phyloP scores from a whole-genome alignment of 2,888 invertebrate genomes.

The Odontomyia ornata region DNA sequence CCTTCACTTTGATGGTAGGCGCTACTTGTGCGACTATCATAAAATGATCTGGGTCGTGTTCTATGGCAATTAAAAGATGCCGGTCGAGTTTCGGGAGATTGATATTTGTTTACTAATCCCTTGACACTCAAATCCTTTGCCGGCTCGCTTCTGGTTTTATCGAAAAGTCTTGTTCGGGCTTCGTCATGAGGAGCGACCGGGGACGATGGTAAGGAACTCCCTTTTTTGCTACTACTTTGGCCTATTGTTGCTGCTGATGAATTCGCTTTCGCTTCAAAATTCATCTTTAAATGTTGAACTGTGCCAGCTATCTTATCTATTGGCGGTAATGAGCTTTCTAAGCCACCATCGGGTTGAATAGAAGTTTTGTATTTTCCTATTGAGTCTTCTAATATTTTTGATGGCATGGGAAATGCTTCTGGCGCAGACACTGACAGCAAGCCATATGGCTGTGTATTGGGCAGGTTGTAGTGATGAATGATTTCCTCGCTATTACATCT shows the following conservation, averaged over 20 bases:
- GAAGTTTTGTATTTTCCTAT: constrained; percentile 4
- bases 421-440: constrained; percentile 72
- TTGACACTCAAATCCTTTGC: constrained; percentile 76
- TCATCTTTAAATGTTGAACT: constrained; percentile 86
- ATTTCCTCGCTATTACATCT: constrained; percentile 64
- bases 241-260: constrained; percentile 51
- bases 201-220: constrained; percentile 70
- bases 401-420: constrained; percentile 58
- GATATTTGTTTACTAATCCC: constrained; percentile 80
- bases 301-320: constrained; percentile 71
- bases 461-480: constrained; percentile 54
- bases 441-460: constrained; percentile 60
- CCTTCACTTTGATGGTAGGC: constrained; percentile 52
- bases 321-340: constrained; percentile 49
- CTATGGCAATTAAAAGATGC: constrained; percentile 50
- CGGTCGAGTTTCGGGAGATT: constrained; percentile 62
- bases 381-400: constrained; percentile 25
- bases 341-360: background rate
- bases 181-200: constrained; percentile 69
- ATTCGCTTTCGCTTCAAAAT: constrained; percentile 80
- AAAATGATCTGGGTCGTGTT: constrained; percentile 59
- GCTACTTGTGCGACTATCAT: constrained; percentile 56
- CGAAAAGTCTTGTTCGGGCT: constrained; percentile 27
- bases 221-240: constrained; percentile 58
- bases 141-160: constrained; percentile 55